Evolutionary conservation across 2,888 invertebrate species (phyloP).

Genomic region (Nephrocerus scutellatus): DNA sequence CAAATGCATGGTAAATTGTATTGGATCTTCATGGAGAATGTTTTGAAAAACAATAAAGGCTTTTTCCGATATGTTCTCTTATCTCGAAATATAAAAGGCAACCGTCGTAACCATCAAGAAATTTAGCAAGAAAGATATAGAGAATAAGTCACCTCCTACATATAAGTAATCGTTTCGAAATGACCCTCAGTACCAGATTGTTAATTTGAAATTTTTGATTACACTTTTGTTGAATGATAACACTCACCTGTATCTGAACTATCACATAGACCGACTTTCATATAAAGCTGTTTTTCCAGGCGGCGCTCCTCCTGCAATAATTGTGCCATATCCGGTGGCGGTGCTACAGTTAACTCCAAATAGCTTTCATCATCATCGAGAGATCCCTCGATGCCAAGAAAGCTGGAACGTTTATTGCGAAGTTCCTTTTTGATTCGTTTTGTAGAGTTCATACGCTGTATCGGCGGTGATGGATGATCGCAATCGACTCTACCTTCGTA

Average conservation of each 20-base stretch:
- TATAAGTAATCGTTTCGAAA: too few species aligned
- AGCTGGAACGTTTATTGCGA: constrained; percentile 74
- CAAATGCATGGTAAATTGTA: too few species aligned
- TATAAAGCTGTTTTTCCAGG: constrained; percentile 68
- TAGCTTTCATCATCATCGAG: constrained; percentile 60
- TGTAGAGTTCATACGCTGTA: constrained; percentile 72
- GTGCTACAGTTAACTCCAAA: constrained; percentile 60
- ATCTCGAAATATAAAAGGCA: too few species aligned
- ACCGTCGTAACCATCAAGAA: too few species aligned
- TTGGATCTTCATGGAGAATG: too few species aligned
- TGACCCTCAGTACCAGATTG: too few species aligned
- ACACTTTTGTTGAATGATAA: too few species aligned
- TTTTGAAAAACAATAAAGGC: too few species aligned
- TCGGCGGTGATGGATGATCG: constrained; percentile 42
- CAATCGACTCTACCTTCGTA: constrained; percentile 14
- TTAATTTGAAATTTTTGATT: too few species aligned
- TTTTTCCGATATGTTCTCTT: too few species aligned
- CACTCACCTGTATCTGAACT: constrained; percentile 54
- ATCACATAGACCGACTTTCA: constrained; percentile 63
- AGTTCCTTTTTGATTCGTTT: constrained; percentile 81
- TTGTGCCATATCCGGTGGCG: constrained; percentile 72
- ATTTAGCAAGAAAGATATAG: too few species aligned
- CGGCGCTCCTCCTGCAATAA: constrained; percentile 75
- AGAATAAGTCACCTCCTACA: too few species aligned
- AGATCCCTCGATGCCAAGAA: constrained; percentile 74